Evolutionary conservation across 2,888 invertebrate genomes (phyloP).

Genomic region (Catocala nupta): DNA sequence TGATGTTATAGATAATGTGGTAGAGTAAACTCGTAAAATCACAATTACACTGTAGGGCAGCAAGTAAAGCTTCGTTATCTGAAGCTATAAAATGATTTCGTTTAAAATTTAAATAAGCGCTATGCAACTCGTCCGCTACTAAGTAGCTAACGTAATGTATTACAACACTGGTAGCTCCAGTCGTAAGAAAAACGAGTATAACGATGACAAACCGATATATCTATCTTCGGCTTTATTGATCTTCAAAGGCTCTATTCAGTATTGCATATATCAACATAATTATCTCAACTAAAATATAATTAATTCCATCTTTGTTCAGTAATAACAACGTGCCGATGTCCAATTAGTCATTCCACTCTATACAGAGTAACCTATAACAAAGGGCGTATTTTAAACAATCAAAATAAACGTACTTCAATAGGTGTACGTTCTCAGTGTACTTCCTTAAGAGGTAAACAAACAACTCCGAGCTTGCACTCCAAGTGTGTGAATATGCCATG

Average conservation of each 20-base stretch:
- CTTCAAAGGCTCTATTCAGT: slow-evolving; percentile 14
- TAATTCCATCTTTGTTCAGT: slow-evolving; percentile 10
- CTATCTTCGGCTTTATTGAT: slow-evolving; percentile 26
- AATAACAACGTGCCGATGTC: slow-evolving; percentile 19
- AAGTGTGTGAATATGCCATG: slow-evolving; percentile 23
- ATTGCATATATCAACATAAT: slow-evolving; percentile 19
- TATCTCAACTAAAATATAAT: too few species aligned
- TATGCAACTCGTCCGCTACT: slow-evolving; percentile 29
- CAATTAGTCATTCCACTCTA: slow-evolving; percentile 28
- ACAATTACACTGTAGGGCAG: slow-evolving; percentile 18
- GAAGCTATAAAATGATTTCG: slow-evolving; percentile 34
- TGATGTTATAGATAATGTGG: slow-evolving; percentile 2
- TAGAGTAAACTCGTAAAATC: slow-evolving; percentile 29
- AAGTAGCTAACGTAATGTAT: slow-evolving; percentile 44
- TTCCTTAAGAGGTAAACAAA: slow-evolving; percentile 45
- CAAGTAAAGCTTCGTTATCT: slow-evolving; percentile 30
- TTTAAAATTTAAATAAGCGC: slow-evolving; percentile 41
- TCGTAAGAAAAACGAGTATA: slow-evolving; percentile 34
- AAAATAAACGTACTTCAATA: slow-evolving; percentile 31
- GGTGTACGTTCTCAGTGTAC: slow-evolving; percentile 28
- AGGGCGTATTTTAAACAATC: slow-evolving; percentile 32
- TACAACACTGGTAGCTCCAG: slow-evolving; percentile 36
- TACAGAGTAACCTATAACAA: slow-evolving; percentile 20
- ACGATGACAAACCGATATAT: slow-evolving; percentile 40
- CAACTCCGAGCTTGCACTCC: slow-evolving; percentile 26